Evolutionary conservation across 2,888 invertebrate genomes (phyloP).

Genomic region (Drosophila paramelanica): DNA sequence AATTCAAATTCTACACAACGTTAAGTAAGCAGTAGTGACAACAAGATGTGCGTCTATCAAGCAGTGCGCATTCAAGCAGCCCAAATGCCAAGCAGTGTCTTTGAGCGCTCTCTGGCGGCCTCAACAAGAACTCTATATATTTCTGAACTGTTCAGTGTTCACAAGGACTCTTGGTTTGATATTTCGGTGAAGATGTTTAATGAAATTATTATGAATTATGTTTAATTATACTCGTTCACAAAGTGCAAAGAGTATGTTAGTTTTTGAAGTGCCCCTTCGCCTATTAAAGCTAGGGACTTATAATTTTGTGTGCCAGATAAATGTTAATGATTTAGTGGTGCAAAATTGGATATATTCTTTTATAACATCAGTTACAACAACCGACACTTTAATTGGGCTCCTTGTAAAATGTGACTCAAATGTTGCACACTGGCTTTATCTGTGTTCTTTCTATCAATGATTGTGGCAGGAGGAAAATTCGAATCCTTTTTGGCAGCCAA

Average conservation of each 20-base stretch:
- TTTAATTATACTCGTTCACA: no score
- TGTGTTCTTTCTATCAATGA: constrained; percentile 10
- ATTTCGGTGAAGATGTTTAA: no score
- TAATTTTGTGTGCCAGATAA: no score
- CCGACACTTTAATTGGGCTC: not conserved
- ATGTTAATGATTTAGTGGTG: no score
- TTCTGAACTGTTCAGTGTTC: not conserved
- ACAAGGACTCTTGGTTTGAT: not conserved
- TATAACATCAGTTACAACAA: not conserved
- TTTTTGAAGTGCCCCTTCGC: no score
- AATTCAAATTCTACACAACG: not conserved
- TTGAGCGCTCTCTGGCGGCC: not conserved
- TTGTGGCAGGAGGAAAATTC: constrained; percentile 2
- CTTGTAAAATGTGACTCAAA: not conserved
- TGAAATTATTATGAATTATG: no score
- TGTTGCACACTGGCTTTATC: not conserved
- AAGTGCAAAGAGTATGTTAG: no score
- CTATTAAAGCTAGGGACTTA: no score
- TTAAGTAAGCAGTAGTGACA: no score
- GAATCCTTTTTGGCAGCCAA: not conserved
- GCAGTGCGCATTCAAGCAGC: not conserved
- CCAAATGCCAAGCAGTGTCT: not conserved
- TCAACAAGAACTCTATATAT: not conserved
- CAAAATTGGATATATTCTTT: no score
- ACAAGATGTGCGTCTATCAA: not conserved